These are phyloP conservation scores for Physeter macrocephalus DNA, from an alignment of 2,113 vertebrate species.

Conservation along the genomic window DNA sequence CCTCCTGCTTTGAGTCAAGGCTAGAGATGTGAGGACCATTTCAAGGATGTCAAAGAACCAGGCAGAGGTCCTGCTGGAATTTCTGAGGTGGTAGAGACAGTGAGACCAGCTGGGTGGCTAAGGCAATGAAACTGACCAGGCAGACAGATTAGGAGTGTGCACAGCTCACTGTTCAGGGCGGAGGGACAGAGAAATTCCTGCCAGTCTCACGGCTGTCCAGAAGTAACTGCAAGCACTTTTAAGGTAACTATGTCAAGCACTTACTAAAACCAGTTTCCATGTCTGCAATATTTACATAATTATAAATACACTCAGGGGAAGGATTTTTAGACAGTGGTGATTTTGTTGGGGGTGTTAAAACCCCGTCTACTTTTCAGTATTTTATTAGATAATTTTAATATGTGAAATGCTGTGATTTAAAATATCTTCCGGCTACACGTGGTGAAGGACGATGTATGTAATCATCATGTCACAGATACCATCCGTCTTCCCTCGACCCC, in stretches of 20 bases:
- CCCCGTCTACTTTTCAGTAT: neutral
- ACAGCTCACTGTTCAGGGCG: fast-evolving
- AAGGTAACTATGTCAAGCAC: neutral
- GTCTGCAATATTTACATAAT: neutral
- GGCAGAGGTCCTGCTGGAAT: neutral
- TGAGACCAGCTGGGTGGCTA: neutral
- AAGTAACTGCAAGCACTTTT: neutral
- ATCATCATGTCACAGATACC: too few relatives aligned
- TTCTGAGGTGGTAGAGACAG: neutral
- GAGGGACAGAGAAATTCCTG: neutral
- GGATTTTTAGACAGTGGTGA: neutral
- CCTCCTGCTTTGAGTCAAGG: neutral
- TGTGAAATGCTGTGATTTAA: neutral
- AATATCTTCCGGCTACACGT: fast-evolving
- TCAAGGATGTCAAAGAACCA: neutral
- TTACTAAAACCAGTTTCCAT: too few relatives aligned
- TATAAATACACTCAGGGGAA: neutral
- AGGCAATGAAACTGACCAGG: neutral
- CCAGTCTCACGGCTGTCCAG: fast-evolving
- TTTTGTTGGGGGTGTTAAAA: neutral
- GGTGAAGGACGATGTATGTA: too few relatives aligned
- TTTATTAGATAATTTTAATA: neutral
- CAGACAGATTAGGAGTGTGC: fast-evolving
- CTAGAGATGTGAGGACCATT: neutral
- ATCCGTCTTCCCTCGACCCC: neutral